These are phyloP conservation scores for Sebastes variabilis DNA, from an alignment of 2,797 vertebrate species.

Conservation along the genomic window DNA sequence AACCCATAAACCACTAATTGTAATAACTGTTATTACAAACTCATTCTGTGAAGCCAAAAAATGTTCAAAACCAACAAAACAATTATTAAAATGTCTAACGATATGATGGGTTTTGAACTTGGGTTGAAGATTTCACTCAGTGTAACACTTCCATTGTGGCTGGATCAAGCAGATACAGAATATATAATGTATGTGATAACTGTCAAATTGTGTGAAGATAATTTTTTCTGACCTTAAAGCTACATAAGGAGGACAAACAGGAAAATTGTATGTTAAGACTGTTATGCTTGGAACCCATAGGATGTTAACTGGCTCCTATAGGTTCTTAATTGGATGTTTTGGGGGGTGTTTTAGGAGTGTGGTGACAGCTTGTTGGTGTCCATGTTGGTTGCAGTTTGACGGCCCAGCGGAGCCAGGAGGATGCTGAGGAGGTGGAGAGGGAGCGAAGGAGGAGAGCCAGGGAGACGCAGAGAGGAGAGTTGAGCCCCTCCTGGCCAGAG, in stretches of 20 bases:
- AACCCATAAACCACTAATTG: neutral
- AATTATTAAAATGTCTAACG: neutral
- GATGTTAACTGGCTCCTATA: neutral
- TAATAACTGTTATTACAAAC: neutral
- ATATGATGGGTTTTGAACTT: neutral
- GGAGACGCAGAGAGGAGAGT: constrained; percentile 57
- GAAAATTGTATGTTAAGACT: neutral
- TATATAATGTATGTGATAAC: too few species aligned
- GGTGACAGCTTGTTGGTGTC: constrained; percentile 1
- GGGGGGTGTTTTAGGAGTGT: neutral
- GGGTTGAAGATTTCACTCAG: neutral
- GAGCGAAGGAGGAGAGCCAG: constrained; percentile 81
- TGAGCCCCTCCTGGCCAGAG: constrained; percentile 19
- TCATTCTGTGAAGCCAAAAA: neutral
- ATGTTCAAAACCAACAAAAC: neutral
- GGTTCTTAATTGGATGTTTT: neutral
- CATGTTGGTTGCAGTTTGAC: constrained; percentile 80
- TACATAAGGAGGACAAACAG: neutral
- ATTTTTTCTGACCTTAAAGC: neutral
- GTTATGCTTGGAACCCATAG: neutral
- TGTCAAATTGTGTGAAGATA: neutral
- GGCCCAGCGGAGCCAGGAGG: constrained; percentile 87
- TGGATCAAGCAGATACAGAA: neutral
- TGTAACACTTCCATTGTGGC: too few species aligned
- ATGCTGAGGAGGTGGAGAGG: constrained; percentile 86